These are phyloP conservation scores for Cryptoprocta ferox DNA, from an alignment of 2,797 vertebrate genomes.

Conservation along the genomic window DNA sequence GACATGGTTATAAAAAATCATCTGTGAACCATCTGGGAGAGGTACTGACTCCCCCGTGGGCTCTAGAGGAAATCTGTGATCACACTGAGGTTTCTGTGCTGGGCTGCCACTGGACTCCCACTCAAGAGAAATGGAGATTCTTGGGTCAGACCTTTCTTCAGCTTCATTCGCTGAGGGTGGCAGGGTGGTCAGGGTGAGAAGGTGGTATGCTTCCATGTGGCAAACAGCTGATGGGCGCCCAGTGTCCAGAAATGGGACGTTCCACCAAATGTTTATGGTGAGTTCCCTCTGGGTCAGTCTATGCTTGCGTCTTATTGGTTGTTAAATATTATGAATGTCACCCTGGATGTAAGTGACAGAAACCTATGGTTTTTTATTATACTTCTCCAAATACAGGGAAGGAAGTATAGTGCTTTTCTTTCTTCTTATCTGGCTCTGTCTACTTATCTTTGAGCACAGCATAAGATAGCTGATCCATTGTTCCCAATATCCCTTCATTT, in stretches of 20 bases:
- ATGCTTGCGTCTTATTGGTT: background rate
- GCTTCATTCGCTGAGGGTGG: background rate
- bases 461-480: background rate
- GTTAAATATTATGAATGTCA: constrained; percentile 35
- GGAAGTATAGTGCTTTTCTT: background rate
- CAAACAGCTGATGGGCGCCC: background rate
- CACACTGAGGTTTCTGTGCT: background rate
- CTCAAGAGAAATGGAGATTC: background rate
- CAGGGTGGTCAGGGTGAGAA: background rate
- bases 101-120: accelerated
- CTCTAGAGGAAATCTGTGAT: background rate
- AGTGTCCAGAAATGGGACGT: background rate
- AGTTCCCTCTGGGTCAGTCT: background rate
- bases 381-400: constrained; percentile 1
- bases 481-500: background rate
- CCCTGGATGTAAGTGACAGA: background rate
- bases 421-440: background rate
- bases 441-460: background rate
- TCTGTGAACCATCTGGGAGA: background rate
- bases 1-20: background rate
- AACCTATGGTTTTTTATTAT: constrained; percentile 10
- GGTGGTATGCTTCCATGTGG: too few species aligned
- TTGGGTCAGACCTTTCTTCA: background rate
- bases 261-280: background rate
- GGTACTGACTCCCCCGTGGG: background rate